A percentile compares a stretch with the other conserved stretches of the same genome.
These are phyloP conservation scores for Palaemon carinicauda DNA, from an alignment of 1,140 invertebrate species.

Conservation along the genomic window DNA sequence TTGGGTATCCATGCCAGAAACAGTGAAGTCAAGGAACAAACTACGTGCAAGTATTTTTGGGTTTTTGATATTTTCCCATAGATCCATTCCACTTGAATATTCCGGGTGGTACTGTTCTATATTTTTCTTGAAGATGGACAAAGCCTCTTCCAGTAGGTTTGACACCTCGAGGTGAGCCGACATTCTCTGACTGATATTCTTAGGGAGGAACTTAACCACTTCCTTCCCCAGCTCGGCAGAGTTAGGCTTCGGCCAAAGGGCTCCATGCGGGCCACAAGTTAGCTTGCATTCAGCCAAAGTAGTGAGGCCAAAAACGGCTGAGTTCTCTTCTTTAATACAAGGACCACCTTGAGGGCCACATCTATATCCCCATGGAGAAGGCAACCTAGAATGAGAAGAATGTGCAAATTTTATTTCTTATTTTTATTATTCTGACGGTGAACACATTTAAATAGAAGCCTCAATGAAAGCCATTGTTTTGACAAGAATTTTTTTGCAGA, in stretches of 20 bases:
- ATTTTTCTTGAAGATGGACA: constrained; percentile 14
- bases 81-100: not conserved
- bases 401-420: too few species aligned
- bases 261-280: constrained; percentile 64
- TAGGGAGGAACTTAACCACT: constrained; percentile 24
- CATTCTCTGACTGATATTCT: not conserved
- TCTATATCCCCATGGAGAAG: constrained; percentile 31
- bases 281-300: constrained; percentile 60
- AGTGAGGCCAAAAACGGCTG: not conserved
- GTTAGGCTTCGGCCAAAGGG: constrained; percentile 78
- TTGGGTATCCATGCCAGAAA: not conserved
- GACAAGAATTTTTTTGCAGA: too few species aligned
- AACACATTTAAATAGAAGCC: too few species aligned
- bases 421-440: too few species aligned
- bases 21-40: not conserved
- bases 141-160: not conserved
- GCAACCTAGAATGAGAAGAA: not conserved
- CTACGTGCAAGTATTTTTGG: not conserved
- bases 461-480: too few species aligned
- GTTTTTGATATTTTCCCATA: not conserved
- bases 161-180: not conserved
- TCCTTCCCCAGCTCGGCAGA: constrained; percentile 57
- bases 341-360: not conserved
- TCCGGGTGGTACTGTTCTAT: constrained; percentile 33
- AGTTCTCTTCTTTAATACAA: constrained; percentile 7